Conservation (phyloP, 1,140 invertebrate species). For the Saccostrea glomerata region DNA sequence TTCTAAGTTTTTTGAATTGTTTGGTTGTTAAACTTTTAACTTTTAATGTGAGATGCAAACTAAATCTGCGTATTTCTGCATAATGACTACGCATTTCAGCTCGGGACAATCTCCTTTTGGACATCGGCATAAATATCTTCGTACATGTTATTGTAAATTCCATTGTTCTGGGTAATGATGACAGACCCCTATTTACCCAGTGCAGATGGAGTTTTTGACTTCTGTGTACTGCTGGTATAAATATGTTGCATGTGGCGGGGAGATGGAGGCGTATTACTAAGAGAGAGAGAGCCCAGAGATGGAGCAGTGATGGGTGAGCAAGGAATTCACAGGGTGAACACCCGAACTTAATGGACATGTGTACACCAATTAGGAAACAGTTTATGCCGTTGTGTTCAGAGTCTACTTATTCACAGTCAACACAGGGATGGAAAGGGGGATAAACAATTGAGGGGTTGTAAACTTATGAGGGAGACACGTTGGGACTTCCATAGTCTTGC, state of each 20-base stretch:
- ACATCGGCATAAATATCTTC: not conserved
- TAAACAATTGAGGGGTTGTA: not conserved
- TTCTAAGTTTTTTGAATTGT: too few relatives aligned
- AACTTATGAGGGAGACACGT: not conserved
- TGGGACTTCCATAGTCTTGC: not conserved
- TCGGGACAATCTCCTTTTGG: not conserved
- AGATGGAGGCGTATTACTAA: not conserved
- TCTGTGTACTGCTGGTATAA: slow-evolving; percentile 11
- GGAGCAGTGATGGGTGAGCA: not conserved
- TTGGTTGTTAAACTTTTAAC: too few relatives aligned
- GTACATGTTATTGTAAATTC: not conserved
- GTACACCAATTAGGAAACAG: slow-evolving; percentile 5
- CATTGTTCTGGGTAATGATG: not conserved
- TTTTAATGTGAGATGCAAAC: too few relatives aligned
- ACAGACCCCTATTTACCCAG: slow-evolving; percentile 1
- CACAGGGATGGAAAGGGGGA: not conserved
- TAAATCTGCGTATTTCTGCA: too few relatives aligned
- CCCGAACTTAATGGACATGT: slow-evolving; percentile 30
- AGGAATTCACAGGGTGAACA: slow-evolving; percentile 27
- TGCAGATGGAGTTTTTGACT: not conserved
- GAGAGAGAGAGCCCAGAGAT: not conserved
- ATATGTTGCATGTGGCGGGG: not conserved
- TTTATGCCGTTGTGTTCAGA: slow-evolving; percentile 23
- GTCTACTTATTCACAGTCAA: slow-evolving; percentile 4
- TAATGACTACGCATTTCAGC: too few relatives aligned